Percentiles rank a stretch among this genome's conserved stretches.
phyloP scores from a whole-genome alignment of 2,888 invertebrate genomes.

The Drosophila ustulata region DNA sequence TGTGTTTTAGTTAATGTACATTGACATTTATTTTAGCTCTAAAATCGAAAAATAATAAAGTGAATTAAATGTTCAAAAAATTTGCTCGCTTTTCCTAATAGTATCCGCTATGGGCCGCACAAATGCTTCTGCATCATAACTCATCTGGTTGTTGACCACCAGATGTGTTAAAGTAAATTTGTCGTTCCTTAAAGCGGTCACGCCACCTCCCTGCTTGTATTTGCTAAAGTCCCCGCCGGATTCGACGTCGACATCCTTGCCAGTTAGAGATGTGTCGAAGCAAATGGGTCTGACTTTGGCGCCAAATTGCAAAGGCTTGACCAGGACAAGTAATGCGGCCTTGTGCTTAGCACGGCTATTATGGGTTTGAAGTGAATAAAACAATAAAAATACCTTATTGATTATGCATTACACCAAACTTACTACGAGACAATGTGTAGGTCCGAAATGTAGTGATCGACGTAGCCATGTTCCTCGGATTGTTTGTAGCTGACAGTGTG shows the following conservation, averaged over 20 bases:
- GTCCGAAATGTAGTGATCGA: slow-evolving; percentile 53
- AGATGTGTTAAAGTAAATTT: slow-evolving; percentile 4
- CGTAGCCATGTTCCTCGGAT: slow-evolving; percentile 24
- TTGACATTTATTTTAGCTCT: slow-evolving; percentile 66
- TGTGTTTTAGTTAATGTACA: slow-evolving; percentile 68
- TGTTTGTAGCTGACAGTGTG: slow-evolving; percentile 2
- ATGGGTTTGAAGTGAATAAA: background rate
- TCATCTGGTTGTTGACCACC: background rate
- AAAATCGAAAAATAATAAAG: slow-evolving; percentile 69
- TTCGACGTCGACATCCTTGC: no score
- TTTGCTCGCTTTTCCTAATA: slow-evolving; percentile 3
- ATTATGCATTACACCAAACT: slow-evolving; percentile 12
- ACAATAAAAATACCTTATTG: background rate
- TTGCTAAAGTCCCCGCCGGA: background rate
- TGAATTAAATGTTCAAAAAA: slow-evolving; percentile 70
- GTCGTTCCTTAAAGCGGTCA: rapidly evolving
- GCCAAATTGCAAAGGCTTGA: slow-evolving; percentile 55
- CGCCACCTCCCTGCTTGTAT: background rate
- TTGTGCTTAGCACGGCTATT: background rate
- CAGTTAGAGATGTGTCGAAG: slow-evolving; percentile 6
- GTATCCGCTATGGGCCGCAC: background rate
- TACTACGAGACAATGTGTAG: slow-evolving; percentile 36
- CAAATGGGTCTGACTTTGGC: slow-evolving; percentile 53
- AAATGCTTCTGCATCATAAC: slow-evolving; percentile 7
- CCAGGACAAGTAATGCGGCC: slow-evolving; percentile 50